These are phyloP conservation scores for Neolamprologus devosi DNA, from an alignment of 2,113 vertebrate genomes.

Conservation along the genomic window DNA sequence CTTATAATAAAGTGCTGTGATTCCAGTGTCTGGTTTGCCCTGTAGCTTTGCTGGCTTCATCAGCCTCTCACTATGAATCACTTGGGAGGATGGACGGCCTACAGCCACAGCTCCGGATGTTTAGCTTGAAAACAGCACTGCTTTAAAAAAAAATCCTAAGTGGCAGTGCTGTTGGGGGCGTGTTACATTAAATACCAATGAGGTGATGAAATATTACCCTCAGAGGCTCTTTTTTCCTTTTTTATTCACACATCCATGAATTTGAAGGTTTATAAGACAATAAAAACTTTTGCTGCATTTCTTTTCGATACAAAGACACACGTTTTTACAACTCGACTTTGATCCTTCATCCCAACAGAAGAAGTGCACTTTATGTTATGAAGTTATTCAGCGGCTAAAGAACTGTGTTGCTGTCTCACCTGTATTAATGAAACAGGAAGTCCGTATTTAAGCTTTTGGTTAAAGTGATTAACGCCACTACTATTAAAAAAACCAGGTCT, in stretches of 20 bases:
- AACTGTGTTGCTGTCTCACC: background rate
- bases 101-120: background rate
- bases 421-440: background rate
- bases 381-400: background rate
- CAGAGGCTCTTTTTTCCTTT: background rate
- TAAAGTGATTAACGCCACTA: background rate
- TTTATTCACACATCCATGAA: background rate
- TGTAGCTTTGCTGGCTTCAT: background rate
- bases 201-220: background rate
- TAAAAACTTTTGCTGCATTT: background rate
- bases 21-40: background rate
- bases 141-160: background rate
- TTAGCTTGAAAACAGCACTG: background rate
- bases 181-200: background rate
- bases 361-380: background rate
- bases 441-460: background rate
- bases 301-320: fast-evolving
- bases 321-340: background rate
- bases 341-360: background rate
- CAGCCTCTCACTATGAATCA: background rate
- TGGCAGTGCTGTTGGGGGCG: background rate
- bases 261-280: background rate
- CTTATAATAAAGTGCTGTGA: background rate
- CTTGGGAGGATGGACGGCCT: background rate
- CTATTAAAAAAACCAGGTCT: background rate